Evolutionary conservation across 2,113 vertebrate species (phyloP).

Genomic region (Dipodomys stephensi): DNA sequence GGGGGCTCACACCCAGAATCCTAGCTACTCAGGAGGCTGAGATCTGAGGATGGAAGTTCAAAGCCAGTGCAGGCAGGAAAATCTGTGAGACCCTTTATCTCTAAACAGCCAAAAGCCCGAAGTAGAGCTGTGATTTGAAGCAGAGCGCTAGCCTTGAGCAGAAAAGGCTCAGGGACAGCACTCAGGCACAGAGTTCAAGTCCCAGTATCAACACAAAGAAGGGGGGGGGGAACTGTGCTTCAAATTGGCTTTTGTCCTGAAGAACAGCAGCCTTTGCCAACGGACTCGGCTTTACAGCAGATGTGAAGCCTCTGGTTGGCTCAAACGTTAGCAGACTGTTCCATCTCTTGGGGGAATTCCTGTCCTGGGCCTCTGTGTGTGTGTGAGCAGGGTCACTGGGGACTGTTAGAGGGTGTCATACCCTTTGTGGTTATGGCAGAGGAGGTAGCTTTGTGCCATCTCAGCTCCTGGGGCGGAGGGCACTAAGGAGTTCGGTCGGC

Average conservation of each 20-base stretch:
- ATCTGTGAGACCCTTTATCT: no score
- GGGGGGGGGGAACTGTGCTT: background rate
- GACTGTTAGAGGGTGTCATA: background rate
- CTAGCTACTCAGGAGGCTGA: no score
- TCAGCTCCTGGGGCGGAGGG: background rate
- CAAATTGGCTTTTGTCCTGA: background rate
- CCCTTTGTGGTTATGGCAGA: background rate
- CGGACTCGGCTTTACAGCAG: no score
- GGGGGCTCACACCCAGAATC: no score
- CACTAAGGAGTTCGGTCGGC: background rate
- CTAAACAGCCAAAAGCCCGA: no score
- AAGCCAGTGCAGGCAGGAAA: no score
- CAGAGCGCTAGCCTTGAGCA: no score
- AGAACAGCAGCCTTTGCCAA: background rate
- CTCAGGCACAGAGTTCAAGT: no score
- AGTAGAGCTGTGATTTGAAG: no score
- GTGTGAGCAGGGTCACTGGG: background rate
- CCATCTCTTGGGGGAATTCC: background rate
- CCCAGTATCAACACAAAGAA: no score
- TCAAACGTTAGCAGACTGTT: fast-evolving
- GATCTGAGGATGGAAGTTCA: no score
- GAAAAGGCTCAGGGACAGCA: no score
- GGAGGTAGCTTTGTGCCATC: background rate
- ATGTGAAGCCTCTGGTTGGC: background rate
- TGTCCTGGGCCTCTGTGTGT: background rate